phyloP scores from a whole-genome alignment of 92 coral and sea anemone genomes.

The Plumapathes pennacea region DNA sequence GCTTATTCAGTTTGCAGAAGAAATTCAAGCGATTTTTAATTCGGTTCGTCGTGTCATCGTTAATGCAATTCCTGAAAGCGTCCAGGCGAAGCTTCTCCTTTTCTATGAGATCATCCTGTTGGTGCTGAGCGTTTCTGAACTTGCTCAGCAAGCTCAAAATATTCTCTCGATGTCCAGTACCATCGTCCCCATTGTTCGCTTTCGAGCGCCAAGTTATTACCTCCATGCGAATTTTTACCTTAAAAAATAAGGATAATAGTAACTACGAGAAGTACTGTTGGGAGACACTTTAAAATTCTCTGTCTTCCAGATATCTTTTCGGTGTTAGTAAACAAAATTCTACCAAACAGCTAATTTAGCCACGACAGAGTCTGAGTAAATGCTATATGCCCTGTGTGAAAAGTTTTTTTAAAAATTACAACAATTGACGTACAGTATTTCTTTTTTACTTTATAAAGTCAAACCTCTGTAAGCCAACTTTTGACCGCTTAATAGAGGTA shows the following conservation, averaged over 20 bases:
- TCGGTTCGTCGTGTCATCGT: conserved; percentile 92
- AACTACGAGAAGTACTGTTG: too few relatives aligned
- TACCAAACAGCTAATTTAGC: too few relatives aligned
- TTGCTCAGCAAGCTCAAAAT: conserved; percentile 75
- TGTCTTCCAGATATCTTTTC: too few relatives aligned
- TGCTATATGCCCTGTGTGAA: too few relatives aligned
- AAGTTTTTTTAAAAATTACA: too few relatives aligned
- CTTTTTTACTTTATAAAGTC: too few relatives aligned
- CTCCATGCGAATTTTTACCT: conserved; percentile 90
- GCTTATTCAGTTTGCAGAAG: conserved; percentile 77
- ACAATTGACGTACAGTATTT: too few relatives aligned
- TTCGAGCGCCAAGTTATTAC: conserved; percentile 81
- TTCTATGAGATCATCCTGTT: conserved; percentile 84
- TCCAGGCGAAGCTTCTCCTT: conserved; percentile 91
- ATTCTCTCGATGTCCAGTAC: conserved; percentile 81
- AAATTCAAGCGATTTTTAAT: conserved; percentile 84
- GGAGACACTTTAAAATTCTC: too few relatives aligned
- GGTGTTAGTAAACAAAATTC: too few relatives aligned
- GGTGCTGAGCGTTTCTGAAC: conserved; percentile 81
- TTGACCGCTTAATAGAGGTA: too few relatives aligned
- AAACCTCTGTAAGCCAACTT: too few relatives aligned
- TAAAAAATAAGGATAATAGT: neutral
- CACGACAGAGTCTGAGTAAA: too few relatives aligned
- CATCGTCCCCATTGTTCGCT: conserved; percentile 79
- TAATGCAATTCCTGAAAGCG: conserved; percentile 91